phyloP scores from a whole-genome alignment of 2,113 vertebrate species.

The Herpailurus yagouaroundi region DNA sequence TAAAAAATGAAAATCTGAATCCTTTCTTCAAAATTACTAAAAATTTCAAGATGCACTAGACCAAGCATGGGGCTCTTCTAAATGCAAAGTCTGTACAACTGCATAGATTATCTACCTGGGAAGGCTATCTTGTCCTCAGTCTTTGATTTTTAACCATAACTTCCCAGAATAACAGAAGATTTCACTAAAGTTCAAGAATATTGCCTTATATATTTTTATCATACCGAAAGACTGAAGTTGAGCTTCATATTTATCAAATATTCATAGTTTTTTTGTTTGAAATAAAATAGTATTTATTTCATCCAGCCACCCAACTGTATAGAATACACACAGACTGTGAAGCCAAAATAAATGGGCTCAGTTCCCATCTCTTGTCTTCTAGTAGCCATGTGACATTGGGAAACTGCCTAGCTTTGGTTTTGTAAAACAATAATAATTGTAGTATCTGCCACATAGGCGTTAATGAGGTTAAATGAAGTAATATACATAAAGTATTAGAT shows the following conservation, averaged over 20 bases:
- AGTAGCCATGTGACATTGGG: not conserved
- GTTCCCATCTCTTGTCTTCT: not conserved
- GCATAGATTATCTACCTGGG: not conserved
- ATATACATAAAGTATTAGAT: not conserved
- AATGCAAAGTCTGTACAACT: fast-evolving
- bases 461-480: not conserved
- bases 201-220: not conserved
- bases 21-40: not conserved
- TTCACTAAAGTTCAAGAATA: not conserved
- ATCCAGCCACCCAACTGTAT: not conserved
- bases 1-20: conserved; percentile 19
- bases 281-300: not conserved
- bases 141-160: not conserved
- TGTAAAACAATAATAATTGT: not conserved
- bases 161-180: not conserved
- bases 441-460: not conserved
- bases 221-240: not conserved
- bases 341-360: not conserved
- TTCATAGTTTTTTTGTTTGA: not conserved
- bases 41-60: not conserved
- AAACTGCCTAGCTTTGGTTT: not conserved
- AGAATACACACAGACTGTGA: not conserved
- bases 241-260: not conserved
- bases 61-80: not conserved
- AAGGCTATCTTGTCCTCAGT: not conserved